Conservation (phyloP, 2,797 vertebrate species). For the Sibirionetta formosa region DNA sequence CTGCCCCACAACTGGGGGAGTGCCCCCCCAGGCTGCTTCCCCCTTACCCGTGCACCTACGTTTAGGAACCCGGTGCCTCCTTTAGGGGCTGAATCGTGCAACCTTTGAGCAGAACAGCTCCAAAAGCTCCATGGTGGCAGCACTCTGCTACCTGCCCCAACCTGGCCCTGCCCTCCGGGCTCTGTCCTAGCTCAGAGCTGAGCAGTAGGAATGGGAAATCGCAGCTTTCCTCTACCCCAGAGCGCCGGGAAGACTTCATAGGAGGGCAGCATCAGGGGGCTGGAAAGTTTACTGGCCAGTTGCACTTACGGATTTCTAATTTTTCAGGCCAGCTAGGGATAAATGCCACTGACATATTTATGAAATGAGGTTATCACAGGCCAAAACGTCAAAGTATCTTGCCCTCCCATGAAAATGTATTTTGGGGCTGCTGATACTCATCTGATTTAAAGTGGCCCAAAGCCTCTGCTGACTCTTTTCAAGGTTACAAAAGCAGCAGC, state of each 20-base stretch:
- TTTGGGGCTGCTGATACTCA: not conserved
- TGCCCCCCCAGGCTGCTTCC: not conserved
- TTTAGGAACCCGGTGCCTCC: not conserved
- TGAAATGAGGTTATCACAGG: not conserved
- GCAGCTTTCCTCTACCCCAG: fast-evolving
- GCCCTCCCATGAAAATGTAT: not conserved
- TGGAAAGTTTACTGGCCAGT: not conserved
- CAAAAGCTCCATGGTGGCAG: fast-evolving
- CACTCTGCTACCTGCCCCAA: not conserved
- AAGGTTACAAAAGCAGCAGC: not conserved
- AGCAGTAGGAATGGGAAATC: not conserved
- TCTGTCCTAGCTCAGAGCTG: fast-evolving
- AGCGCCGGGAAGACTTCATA: not conserved
- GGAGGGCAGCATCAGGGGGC: fast-evolving
- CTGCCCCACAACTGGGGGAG: too few relatives aligned
- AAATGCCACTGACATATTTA: fast-evolving
- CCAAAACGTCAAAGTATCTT: not conserved
- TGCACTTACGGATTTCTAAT: fast-evolving
- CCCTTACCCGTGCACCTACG: not conserved
- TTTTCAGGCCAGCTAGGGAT: not conserved
- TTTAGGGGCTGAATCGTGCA: not conserved
- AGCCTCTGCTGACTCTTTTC: not conserved
- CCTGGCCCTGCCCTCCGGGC: not conserved
- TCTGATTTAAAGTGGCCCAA: not conserved
- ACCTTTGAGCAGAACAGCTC: not conserved